Evolutionary conservation across 1,140 invertebrate species (phyloP), one percentile per base, ranked within the genome.

Genomic region (Pectinophora gossypiella): DNA sequence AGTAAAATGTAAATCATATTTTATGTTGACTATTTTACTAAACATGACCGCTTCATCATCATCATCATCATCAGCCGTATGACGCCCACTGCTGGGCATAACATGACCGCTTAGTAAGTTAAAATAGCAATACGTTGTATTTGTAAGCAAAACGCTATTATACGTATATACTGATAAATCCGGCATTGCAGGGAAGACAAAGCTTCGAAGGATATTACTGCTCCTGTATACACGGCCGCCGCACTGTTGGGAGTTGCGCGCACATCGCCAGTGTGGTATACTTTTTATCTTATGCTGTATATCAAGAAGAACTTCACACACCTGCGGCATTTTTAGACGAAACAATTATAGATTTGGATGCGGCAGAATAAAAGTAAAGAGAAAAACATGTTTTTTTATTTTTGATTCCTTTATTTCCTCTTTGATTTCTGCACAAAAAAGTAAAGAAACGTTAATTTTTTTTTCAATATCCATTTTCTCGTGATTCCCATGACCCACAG

Each of bases 171-270:
- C 19, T 43, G 19, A 16, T 43, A n/a, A 19, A 43, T 16, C 40
- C 40, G 13, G 19, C 40, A 43, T 2, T 7, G n/a, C 15, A 19
- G 7, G 40, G 40, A 5, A 43, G 40, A 43, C 3, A 43, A n/a
- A 43, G 40, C n/a, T 18, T 43, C 13, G 16, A 43, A 7, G 16
- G 13, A 4, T 43, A 43, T n/a, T 43, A 43, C 40, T 43, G 40
- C 40, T 43, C 40, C 5, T 43, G 40, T 19, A 43, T 43, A 5
- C 40, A 43, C n/a, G 40, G 18, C 40, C 15, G 19, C n/a, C 40
- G 40, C 40, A 43, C 32, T n/a, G 7, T 48, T 35, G 49, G 35
- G 42, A 42, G 49, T n/a, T 51, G 49, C 19, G 40, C 40, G 20
- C 49, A 43, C 42, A 23, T 51, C 22, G 36, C 22, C n/a, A 51